Evolutionary conservation across 2,797 vertebrate genomes (phyloP).

Genomic region (Luscinia megarhynchos): DNA sequence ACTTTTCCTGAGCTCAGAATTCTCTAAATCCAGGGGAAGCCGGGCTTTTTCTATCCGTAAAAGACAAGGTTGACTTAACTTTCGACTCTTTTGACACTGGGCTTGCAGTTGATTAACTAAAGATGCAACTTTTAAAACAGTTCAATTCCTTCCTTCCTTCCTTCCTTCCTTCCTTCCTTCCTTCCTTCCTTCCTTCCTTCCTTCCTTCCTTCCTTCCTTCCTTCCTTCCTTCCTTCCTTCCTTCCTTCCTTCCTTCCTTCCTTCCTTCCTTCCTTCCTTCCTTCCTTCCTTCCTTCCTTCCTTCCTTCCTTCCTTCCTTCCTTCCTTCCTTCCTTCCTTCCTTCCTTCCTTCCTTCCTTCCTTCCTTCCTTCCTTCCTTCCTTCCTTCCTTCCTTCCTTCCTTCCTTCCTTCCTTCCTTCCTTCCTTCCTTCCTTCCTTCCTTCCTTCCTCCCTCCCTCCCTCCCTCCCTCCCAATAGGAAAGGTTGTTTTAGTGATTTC

Average conservation of each 20-base stretch:
- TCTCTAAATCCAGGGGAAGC: not conserved
- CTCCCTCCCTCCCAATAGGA: not conserved
- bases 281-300: no score
- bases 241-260: no score
- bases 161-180: no score
- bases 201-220: no score
- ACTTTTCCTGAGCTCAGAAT: not conserved
- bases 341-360: not conserved
- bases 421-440: no score
- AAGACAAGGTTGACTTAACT: not conserved
- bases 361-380: no score
- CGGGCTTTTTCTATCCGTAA: not conserved
- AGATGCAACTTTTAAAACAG: not conserved
- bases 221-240: no score
- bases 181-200: no score
- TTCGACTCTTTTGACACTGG: not conserved
- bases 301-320: not conserved
- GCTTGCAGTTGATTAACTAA: not conserved
- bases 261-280: not conserved
- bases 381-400: not conserved
- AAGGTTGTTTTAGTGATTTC: not conserved
- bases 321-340: no score
- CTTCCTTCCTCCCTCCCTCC: not conserved
- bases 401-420: no score
- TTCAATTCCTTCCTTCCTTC: not conserved